These are phyloP conservation scores for Leucoraja ocellata DNA, from an alignment of 2,797 vertebrate species.

Conservation along the genomic window DNA sequence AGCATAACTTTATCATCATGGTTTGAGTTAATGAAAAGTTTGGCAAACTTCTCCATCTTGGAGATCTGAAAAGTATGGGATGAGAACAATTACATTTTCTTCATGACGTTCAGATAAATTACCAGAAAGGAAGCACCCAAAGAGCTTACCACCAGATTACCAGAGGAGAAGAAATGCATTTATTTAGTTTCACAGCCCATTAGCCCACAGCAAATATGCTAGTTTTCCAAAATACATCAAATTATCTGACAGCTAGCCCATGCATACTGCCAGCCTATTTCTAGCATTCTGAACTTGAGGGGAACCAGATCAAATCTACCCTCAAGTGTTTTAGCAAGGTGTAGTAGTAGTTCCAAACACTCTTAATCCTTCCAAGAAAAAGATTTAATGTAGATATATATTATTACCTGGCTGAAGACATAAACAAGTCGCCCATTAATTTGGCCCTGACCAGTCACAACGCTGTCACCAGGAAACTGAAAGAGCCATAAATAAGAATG, in stretches of 20 bases:
- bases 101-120: background rate
- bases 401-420: constrained; percentile 88
- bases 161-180: no score
- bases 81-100: background rate
- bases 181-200: no score
- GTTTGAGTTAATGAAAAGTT: background rate
- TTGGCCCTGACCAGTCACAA: constrained; percentile 85
- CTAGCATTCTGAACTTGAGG: background rate
- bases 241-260: background rate
- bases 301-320: background rate
- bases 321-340: background rate
- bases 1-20: no score
- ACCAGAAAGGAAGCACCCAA: background rate
- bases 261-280: no score
- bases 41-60: background rate
- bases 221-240: background rate
- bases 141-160: background rate
- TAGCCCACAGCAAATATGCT: no score
- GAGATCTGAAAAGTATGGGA: background rate
- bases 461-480: constrained; percentile 92
- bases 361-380: background rate
- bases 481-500: constrained; percentile 40
- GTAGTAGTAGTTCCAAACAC: background rate
- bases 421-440: constrained; percentile 92
- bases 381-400: background rate